Base-by-base conservation (phyloP, 2,797 vertebrate genomes). In the Phylloscopus collybita region DNA sequence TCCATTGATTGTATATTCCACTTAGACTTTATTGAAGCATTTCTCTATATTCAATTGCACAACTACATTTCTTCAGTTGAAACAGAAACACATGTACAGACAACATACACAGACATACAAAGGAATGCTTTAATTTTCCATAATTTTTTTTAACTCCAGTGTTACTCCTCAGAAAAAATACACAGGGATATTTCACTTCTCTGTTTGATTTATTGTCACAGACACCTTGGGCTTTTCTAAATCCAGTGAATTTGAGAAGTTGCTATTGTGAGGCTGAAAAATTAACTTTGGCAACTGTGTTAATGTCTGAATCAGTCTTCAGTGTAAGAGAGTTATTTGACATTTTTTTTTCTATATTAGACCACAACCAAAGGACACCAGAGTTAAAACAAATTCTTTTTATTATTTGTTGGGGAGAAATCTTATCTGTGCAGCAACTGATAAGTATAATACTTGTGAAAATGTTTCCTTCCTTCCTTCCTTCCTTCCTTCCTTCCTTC, bases 1-100 rank as follows among this genome's bases (percentile, higher is more conserved):
- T 89, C 62, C 66, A 80, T 75, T 91, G 66, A 91, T 86, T 92
- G 53, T 56, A 57, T 76, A 65, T 72, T 87, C 36, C 27, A 80
- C 36, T 90, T 74, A 92, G 50, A 66, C 5, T 86, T 86, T 94
- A 83, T 71, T 92, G 73, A 88, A 75, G 22, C 30, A 78, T 81
- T 95, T 88, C 79, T 70, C 40, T 83, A 38, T 57, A 59, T 71
- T 65, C 66, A 86, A 27, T 82, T 10, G 38, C 27, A 86, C 49
- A 76, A n/a, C 6, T 82, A 27, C 62, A 47, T 50, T 83, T 90
- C 60, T 88, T 70, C 47, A 57, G 45, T 10, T 80, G 87, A 81
- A 90, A 49, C 21, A n/a, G 62, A 91, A 93, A 86, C 79, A 44
- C 54, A 36, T 62, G 66, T 50, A 51, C 54, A 49, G 72, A 60